Conservation (phyloP, 64 coral and sea anemone species). For the Porites lutea region DNA sequence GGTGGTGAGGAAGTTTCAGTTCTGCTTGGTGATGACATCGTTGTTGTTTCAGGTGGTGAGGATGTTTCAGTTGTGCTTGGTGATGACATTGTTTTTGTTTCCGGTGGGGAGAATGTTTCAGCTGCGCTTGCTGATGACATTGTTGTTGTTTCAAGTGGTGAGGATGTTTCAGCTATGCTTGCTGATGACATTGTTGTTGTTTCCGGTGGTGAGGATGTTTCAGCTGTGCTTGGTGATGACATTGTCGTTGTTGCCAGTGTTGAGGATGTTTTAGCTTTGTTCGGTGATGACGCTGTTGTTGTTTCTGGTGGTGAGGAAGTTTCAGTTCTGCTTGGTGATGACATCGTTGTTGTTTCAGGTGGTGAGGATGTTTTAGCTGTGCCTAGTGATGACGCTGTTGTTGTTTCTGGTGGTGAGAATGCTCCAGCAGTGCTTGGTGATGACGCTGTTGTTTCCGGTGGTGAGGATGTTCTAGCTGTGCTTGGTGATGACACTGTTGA, state of each 20-base stretch:
- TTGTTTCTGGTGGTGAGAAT: background rate
- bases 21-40: background rate
- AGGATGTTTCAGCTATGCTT: background rate
- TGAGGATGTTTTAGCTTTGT: background rate
- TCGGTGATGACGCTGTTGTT: conserved; percentile 10
- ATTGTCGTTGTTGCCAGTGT: background rate
- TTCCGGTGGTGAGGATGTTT: background rate
- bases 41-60: background rate
- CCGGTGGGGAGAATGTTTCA: background rate
- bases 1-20: background rate
- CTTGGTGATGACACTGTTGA: background rate
- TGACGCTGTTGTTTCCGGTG: background rate
- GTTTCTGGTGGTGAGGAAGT: background rate
- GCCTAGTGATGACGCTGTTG: background rate
- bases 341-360: background rate
- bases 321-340: background rate
- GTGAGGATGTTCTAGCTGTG: background rate
- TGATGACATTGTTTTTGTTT: background rate
- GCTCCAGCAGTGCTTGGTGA: no score
- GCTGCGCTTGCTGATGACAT: background rate
- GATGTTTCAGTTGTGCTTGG: background rate
- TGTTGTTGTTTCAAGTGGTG: background rate
- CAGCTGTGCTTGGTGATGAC: background rate
- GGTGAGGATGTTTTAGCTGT: background rate
- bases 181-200: conserved; percentile 33